Base-by-base conservation (phyloP, 2,888 invertebrate species). In the Nemapogon koenigi region DNA sequence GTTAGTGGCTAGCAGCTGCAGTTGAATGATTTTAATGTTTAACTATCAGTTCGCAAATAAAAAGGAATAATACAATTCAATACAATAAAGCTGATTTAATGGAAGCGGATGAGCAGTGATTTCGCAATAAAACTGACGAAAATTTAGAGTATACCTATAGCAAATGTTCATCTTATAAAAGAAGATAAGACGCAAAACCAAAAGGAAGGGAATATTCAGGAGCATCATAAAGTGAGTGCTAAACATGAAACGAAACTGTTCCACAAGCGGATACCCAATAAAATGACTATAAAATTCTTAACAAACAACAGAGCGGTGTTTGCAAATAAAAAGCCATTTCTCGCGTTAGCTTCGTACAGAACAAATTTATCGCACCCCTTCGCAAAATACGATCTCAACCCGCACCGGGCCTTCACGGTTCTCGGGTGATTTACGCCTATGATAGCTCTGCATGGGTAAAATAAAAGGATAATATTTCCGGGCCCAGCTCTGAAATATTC, bases 251-350 rank as follows among this genome's bases (percentile, higher is more conserved):
- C 36, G 19, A 44, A 44, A 44, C 41, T 35, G 28, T 19, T 33
- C 33, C 33, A 33, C 33, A 33, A 35, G 35, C 35, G 35, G 35
- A 25, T 35, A 27, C 18, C 13, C 27, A 35, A 35, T 35, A 35
- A 40, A 40, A 35, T 18, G 40, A 31, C 40, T 48, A 49, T 50
- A 55, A 51, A 52, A 47, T 55, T 55, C 55, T 56, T 57, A 59
- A 63, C 59, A 63, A 62, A 64, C 60, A 57, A 62, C 55, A 52
- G 50, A 49, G 52, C 40, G 27, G 36, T 40, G 51, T 53, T 51
- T 52, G 53, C 55, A 57, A 64, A 67, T 68, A 68, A 67, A 68
- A 68, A 59, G 62, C 59, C 57, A 63, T 63, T 63, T 59, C 58
- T 57, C 59, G 55, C 62, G 57, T 59, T 51, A 51, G 49, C 52